A percentile compares a stretch with the other conserved stretches of the same genome.
Conservation (phyloP, 2,888 invertebrate species). For the Mantis religiosa region DNA sequence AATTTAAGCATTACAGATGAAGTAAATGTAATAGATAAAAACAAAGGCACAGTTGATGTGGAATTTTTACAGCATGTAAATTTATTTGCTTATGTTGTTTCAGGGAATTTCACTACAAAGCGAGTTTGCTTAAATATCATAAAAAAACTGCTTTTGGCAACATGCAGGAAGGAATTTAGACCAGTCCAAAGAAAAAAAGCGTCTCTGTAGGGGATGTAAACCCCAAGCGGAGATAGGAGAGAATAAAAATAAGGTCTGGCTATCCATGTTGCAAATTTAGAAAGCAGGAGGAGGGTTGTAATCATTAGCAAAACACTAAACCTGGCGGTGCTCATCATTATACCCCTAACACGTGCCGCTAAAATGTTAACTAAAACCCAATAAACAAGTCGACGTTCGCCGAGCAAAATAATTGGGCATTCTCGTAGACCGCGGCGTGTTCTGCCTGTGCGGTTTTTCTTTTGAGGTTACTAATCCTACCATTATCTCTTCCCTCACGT, state of each 20-base stretch:
- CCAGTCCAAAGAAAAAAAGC: not conserved
- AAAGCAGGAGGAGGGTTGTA: not conserved
- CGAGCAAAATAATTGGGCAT: not conserved
- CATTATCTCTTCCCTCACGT: not conserved
- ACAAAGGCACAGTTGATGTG: no score
- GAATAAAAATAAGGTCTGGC: not conserved
- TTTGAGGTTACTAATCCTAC: not conserved
- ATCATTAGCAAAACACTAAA: constrained; percentile 1
- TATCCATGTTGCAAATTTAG: not conserved
- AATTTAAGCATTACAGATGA: no score
- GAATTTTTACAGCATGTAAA: no score
- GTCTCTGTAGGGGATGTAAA: no score
- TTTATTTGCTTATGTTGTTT: no score
- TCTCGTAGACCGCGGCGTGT: not conserved
- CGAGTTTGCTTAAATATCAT: not conserved
- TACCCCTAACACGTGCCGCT: not conserved
- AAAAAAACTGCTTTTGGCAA: not conserved
- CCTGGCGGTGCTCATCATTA: not conserved
- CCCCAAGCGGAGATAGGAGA: not conserved
- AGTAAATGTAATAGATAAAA: no score
- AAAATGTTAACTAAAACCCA: constrained; percentile 8
- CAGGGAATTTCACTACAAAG: no score
- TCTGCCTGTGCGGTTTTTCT: not conserved
- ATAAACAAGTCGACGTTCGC: not conserved
- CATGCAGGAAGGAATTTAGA: not conserved